phyloP scores from a whole-genome alignment of 2,888 invertebrate species.

The Nyleta sp. region DNA sequence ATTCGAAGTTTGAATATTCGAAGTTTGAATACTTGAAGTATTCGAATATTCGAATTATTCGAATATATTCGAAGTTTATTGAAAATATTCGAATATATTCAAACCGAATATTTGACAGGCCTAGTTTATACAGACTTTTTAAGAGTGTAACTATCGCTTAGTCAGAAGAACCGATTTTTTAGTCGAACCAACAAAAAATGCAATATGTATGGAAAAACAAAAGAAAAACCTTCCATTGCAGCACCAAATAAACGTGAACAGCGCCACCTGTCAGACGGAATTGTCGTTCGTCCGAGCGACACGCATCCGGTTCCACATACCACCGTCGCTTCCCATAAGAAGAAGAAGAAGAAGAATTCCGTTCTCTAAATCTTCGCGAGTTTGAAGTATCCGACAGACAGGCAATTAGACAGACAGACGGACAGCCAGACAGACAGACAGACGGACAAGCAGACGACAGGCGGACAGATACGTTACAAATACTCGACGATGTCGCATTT shows the following conservation, averaged over 20 bases:
- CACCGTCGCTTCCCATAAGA: conserved; percentile 12
- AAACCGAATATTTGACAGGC: no score
- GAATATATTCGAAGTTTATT: no score
- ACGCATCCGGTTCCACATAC: conserved; percentile 46
- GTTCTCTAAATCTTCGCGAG: conserved; percentile 28
- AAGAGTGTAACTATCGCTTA: no score
- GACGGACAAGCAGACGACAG: conserved; percentile 56
- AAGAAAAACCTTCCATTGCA: no score
- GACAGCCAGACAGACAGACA: conserved; percentile 49
- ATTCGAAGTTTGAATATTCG: no score
- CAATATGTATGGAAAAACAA: no score
- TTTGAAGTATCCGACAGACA: conserved; percentile 34
- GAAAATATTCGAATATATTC: no score
- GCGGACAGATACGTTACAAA: conserved; percentile 82
- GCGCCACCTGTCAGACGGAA: neutral
- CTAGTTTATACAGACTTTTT: no score
- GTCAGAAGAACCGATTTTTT: no score
- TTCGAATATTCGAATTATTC: no score
- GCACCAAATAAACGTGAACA: neutral
- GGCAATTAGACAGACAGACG: conserved; percentile 36
- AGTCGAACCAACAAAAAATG: no score
- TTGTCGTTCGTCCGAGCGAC: neutral
- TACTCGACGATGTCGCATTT: conserved; percentile 98
- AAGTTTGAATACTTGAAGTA: no score
- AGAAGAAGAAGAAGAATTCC: conserved; percentile 10